phyloP scores from a whole-genome alignment of 2,113 vertebrate genomes.

The Delphinapterus leucas region DNA sequence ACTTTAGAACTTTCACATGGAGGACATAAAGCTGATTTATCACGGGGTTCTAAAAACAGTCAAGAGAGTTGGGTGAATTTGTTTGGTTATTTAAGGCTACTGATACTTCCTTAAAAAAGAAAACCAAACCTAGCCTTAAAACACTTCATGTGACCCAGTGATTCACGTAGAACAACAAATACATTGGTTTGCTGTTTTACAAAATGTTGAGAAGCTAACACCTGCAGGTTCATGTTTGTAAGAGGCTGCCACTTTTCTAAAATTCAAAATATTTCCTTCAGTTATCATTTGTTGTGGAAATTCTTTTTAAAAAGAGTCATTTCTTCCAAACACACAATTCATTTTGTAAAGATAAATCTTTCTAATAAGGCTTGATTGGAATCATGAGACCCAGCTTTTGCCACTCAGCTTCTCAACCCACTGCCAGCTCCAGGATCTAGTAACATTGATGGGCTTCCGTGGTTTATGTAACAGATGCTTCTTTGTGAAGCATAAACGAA shows the following conservation, averaged over 20 bases:
- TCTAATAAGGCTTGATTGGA: neutral
- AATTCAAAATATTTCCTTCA: slow-evolving; percentile 2
- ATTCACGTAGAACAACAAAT: neutral
- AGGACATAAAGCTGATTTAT: neutral
- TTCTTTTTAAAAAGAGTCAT: neutral
- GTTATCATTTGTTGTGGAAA: neutral
- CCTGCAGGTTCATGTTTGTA: neutral
- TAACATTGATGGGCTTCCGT: neutral
- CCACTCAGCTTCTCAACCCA: neutral
- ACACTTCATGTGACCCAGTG: neutral
- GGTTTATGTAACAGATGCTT: neutral
- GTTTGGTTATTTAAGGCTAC: slow-evolving; percentile 1
- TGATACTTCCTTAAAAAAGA: neutral
- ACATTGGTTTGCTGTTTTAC: neutral
- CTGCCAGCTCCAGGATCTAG: neutral
- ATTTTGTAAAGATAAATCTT: neutral
- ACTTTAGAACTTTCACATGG: neutral
- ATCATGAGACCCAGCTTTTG: slow-evolving; percentile 29
- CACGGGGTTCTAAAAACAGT: neutral
- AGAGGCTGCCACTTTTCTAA: neutral
- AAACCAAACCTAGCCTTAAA: neutral
- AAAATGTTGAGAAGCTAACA: neutral
- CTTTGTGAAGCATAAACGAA: neutral
- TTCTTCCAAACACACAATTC: neutral
- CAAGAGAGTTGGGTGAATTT: neutral